A percentile compares a stretch with the other conserved stretches of the same genome.
phyloP scores from a whole-genome alignment of 30 jellyfish, hydroid and myxozoan genomes.

The Hydractinia symbiolongicarpus region DNA sequence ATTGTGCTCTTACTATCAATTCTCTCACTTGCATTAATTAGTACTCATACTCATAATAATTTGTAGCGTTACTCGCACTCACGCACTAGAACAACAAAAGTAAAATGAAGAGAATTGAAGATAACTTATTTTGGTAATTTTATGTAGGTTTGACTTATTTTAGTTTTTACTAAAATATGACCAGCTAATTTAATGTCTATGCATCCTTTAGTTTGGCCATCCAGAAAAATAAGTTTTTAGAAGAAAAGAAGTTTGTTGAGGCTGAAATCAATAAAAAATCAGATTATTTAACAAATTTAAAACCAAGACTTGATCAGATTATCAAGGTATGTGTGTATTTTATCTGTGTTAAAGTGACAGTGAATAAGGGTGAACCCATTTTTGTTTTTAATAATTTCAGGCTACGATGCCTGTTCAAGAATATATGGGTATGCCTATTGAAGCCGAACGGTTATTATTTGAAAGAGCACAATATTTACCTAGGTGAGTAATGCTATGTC shows the following conservation, averaged over 20 bases:
- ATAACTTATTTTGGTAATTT: no score
- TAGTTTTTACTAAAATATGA: no score
- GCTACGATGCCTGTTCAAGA: constrained; percentile 86
- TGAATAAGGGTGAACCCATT: background rate
- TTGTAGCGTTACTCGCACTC: no score
- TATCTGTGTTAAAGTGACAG: background rate
- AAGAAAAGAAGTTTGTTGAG: constrained; percentile 41
- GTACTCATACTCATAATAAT: no score
- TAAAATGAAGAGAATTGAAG: no score
- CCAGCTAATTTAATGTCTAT: background rate
- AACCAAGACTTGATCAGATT: constrained; percentile 54
- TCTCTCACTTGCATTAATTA: no score
- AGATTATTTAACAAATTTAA: constrained; percentile 33
- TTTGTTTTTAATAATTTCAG: constrained; percentile 5
- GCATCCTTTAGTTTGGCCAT: constrained; percentile 43
- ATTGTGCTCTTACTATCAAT: no score
- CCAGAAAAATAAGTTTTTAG: constrained; percentile 49
- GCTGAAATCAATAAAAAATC: constrained; percentile 38
- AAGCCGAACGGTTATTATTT: constrained; percentile 47
- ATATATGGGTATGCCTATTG: constrained; percentile 55
- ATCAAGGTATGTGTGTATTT: constrained; percentile 25
- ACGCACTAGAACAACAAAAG: no score
- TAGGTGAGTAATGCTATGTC: constrained; percentile 27
- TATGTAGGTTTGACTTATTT: no score
- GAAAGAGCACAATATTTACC: constrained; percentile 75